phyloP scores from a whole-genome alignment of 1,140 invertebrate genomes.

The Teleopsis dalmanni region DNA sequence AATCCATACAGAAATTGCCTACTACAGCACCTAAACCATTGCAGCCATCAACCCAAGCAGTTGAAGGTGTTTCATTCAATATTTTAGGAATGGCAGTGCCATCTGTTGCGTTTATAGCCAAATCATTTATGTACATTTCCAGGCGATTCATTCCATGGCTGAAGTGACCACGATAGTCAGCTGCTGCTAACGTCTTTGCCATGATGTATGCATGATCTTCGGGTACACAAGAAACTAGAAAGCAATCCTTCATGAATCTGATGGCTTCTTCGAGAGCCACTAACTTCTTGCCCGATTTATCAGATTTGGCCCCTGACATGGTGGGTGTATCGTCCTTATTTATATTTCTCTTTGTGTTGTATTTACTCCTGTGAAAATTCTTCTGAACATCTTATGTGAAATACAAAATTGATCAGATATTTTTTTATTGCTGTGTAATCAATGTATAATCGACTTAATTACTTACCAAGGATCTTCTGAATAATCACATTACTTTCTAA shows the following conservation, averaged over 20 bases:
- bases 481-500: too few species aligned
- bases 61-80: conserved; percentile 65
- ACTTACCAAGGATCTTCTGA: too few species aligned
- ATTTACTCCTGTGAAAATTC: too few species aligned
- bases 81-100: conserved; percentile 55
- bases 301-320: too few species aligned
- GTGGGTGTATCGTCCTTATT: too few species aligned
- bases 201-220: conserved; percentile 59
- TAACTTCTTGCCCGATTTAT: too few species aligned
- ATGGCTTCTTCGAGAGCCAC: conserved; percentile 58
- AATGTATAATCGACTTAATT: too few species aligned
- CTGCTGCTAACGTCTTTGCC: conserved; percentile 70
- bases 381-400: too few species aligned
- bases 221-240: conserved; percentile 60
- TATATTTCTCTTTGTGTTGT: too few species aligned
- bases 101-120: conserved; percentile 47
- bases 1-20: conserved; percentile 82
- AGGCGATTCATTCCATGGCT: conserved; percentile 88
- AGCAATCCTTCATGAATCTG: conserved; percentile 67
- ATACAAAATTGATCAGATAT: too few species aligned
- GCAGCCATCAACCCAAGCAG: conserved; percentile 76
- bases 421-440: too few species aligned
- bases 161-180: conserved; percentile 82
- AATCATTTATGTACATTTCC: conserved; percentile 63
- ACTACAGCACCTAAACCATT: conserved; percentile 81